Evolutionary conservation across 2,113 vertebrate genomes (phyloP), one percentile per base, ranked within the genome.

Genomic region (Psephotus haematonotus): DNA sequence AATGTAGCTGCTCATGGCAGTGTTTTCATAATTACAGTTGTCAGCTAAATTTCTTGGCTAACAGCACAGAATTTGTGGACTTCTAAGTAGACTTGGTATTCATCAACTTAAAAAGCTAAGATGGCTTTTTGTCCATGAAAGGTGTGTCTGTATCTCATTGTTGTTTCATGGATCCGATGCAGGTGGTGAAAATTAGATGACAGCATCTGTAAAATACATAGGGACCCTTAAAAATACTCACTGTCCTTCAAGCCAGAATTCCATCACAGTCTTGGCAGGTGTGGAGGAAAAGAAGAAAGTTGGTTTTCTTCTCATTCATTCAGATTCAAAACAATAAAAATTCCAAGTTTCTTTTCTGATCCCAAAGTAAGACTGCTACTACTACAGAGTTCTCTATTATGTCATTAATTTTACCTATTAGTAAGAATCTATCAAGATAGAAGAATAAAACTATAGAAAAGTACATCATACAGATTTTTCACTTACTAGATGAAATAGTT

Each of bases 1-100:
- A 84, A 95, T 23, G 17, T 93, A 94, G 55, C 64, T 96, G 69
- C 69, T 88, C 13, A 77, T 94, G 88, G 39, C 71, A 87, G 37
- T 92, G 29, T 95, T 96, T 96, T 94, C 82, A 75, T 97, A 97
- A 94, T 97, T 95, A 93, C 25, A 60, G 46, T 79, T 97, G 93
- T 97, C 96, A 96, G 77, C 65, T 90, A 90, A 95, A 62, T 95
- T 92, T 95, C 67, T 95, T 95, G 55, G 69, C 91, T 90, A 79
- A 59, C n/a, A 10, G 72, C 85, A 93, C 89, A 83, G 68, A 84
- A 91, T 90, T 92, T 93, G 74, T 72, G 69, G 85, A 67, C 81
- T 88, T 86, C 10, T 93, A 88, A 93, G 71, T 68, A 87, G 65
- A 50, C 27, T 88, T 2, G 0, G 37, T 95, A 69, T 94, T 95